Conservation (phyloP, 2,888 invertebrate species). For the Macrostomum cliftonense region DNA sequence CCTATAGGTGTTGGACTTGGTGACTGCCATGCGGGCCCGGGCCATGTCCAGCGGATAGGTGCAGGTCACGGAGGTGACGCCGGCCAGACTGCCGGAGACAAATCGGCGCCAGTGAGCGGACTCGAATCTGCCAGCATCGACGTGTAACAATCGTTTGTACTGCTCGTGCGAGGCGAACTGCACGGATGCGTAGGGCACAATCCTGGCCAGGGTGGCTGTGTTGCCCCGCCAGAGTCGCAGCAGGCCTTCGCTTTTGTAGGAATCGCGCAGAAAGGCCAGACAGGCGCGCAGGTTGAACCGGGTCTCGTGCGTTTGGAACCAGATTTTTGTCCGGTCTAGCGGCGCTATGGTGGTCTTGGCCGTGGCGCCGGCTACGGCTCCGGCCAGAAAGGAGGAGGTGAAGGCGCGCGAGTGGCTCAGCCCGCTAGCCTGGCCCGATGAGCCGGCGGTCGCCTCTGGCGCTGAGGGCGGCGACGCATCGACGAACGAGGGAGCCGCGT, state of each 20-base stretch:
- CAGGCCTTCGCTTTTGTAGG: slow-evolving; percentile 58
- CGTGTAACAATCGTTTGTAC: slow-evolving; percentile 57
- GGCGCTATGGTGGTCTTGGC: slow-evolving; percentile 94
- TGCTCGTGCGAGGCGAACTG: slow-evolving; percentile 96
- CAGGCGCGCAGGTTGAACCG: slow-evolving; percentile 40
- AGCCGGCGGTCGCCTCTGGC: too few species aligned
- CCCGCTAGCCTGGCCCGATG: too few species aligned
- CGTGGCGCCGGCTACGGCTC: slow-evolving; percentile 72
- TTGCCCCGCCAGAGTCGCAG: slow-evolving; percentile 83
- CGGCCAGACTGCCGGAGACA: slow-evolving; percentile 78
- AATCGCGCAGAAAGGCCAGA: slow-evolving; percentile 40
- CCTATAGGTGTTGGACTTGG: slow-evolving; percentile 45
- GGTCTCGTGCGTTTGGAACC: slow-evolving; percentile 55
- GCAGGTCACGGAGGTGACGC: slow-evolving; percentile 72
- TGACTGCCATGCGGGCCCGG: slow-evolving; percentile 87
- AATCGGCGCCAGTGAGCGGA: slow-evolving; percentile 42
- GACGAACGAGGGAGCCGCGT: too few species aligned
- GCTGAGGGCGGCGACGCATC: too few species aligned
- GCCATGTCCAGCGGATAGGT: slow-evolving; percentile 94
- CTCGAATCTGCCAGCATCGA: slow-evolving; percentile 10
- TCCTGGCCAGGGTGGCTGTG: slow-evolving; percentile 89
- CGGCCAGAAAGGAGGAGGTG: slow-evolving; percentile 58
- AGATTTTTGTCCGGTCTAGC: slow-evolving; percentile 87
- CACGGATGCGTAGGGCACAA: slow-evolving; percentile 86
- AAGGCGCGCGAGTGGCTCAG: too few species aligned